Evolutionary conservation across 2,888 invertebrate species (phyloP), one percentile per base, ranked within the genome.

Genomic region (Synergus gifuensis): DNA sequence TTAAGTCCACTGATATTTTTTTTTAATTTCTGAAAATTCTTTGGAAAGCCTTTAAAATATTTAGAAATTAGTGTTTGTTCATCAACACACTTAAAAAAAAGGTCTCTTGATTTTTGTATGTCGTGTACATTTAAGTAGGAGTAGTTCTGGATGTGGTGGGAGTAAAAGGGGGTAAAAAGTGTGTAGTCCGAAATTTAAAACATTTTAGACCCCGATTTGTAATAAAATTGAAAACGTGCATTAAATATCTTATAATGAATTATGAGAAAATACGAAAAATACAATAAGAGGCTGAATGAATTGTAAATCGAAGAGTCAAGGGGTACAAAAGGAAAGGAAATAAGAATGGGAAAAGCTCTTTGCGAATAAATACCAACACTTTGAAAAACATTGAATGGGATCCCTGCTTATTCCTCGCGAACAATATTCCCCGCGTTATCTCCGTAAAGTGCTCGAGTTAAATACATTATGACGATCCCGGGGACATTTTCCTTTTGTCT

Each of bases 401-500:
- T 82, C 78, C 81, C 80, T 78, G 77, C 80, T 69, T 77, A 79
- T 83, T 83, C 81, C 81, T 78, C 76, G 79, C 80, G 85, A 85
- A 87, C 87, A 87, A 87, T 88, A 88, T 89, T 89, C 88, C 87
- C 87, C 77, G 85, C 85, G 88, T 89, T 89, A 89, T 90, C 88
- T 88, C 87, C 85, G 85, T 84, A 85, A 87, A 88, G 86, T 90
- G 87, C 88, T 90, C 88, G 86, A 89, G 87, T 90, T 90, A 90
- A 91, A 90, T 90, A 90, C 90, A 88, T 90, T 90, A 90, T 86
- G 87, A 82, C 87, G 86, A 86, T 87, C 85, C 84, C 76, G 83
- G 82, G 81, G 82, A 87, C 86, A 84, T 88, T 88, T 89, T 89
- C 88, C 89, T 91, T 90, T 90, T 91, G 90, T 91, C 89, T 90